Evolutionary conservation across 2,797 vertebrate species (phyloP).

Genomic region (Sebastes taczanowskii): DNA sequence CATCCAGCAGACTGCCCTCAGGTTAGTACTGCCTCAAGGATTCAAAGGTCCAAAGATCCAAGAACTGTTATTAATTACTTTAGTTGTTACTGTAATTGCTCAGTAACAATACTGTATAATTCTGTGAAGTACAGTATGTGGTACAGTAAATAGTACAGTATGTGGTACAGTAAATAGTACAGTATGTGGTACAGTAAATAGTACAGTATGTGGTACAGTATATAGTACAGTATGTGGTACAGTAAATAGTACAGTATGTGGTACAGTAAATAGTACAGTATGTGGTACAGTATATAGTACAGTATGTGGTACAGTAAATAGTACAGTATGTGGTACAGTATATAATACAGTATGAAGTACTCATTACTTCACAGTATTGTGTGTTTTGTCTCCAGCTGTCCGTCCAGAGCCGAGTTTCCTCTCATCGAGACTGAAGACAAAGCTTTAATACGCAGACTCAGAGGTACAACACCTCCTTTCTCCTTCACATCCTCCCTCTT

Average conservation of each 20-base stretch:
- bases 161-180: not conserved
- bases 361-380: not conserved
- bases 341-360: not conserved
- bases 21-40: conserved; percentile 55
- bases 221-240: too few species aligned
- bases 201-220: too few species aligned
- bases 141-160: not conserved
- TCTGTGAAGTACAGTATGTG: not conserved
- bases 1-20: conserved; percentile 88
- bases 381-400: conserved; percentile 80
- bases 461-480: conserved; percentile 73
- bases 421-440: conserved; percentile 93
- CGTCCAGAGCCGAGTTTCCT: conserved; percentile 90
- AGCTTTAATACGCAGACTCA: conserved; percentile 85
- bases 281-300: not conserved
- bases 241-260: too few species aligned
- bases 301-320: not conserved
- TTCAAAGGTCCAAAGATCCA: too few species aligned
- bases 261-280: too few species aligned
- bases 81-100: too few species aligned
- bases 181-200: too few species aligned
- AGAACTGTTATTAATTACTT: too few species aligned
- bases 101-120: too few species aligned
- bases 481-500: not conserved
- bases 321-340: not conserved